Evolutionary conservation across 2,888 invertebrate species (phyloP), one percentile per base, ranked within the genome.

Genomic region (Cristatella mucedo): DNA sequence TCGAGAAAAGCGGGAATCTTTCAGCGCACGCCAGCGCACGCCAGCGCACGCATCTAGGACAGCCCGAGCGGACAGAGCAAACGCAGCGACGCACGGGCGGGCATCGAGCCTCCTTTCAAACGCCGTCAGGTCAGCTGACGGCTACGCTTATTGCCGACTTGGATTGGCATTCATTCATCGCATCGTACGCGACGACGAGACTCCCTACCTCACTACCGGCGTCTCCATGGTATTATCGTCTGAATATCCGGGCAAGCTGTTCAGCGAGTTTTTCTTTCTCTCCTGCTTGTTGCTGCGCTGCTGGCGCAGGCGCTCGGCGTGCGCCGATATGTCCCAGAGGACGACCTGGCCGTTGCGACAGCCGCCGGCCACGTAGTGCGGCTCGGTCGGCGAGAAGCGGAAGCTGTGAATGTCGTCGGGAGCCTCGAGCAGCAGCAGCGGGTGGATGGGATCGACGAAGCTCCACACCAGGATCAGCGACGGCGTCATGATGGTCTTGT

Each of bases 321-420:
- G 55, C 15, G 54, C 52, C 7, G 61, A 50, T 26, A 64, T 61
- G 49, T 67, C 66, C 66, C 66, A 67, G 39, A 67, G 40, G 19
- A 66, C 61, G n/a, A 67, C 49, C 51, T 64, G 64, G 1, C 66
- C 67, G 48, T 65, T 67, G 39, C 58, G 53, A 46, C 66, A 67
- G n/a, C 67, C 67, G 29, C 45, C 65, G 30, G 54, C 62, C 4
- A 67, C 53, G 19, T 61, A 52, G 49, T 64, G 59, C 2, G 62
- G 57, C 43, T 66, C 59, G 1, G 60, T 52, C 1, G 63, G 63
- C 42, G 53, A 55, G 46, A 66, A 66, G 48, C 59, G 52, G 49
- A 67, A 67, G 46, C 59, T 57, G 44, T 54, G 48, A 21, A 67
- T 58, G 42, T 66, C 66, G 44, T 65, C 65, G 19, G 66, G 66